These are phyloP conservation scores for Acanthochromis polyacanthus DNA, from an alignment of 2,113 vertebrate species.

Conservation along the genomic window DNA sequence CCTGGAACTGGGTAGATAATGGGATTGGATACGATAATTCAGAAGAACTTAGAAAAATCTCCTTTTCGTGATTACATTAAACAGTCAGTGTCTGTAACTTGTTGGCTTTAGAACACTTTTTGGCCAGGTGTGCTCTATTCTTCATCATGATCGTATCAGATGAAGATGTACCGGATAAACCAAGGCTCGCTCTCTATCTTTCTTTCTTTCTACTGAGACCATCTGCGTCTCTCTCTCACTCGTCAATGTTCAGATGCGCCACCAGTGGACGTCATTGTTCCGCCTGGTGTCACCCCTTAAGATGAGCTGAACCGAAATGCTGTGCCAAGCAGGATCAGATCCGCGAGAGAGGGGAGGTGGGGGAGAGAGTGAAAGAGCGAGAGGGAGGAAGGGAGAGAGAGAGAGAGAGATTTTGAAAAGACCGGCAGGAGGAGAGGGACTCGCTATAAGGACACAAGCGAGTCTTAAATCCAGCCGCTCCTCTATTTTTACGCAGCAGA, in stretches of 20 bases:
- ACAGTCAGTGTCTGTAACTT: too few species aligned
- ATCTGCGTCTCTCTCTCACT: background rate
- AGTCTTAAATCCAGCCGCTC: conserved; percentile 72
- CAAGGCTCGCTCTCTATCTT: too few species aligned
- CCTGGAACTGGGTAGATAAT: too few species aligned
- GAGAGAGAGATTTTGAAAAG: conserved; percentile 67
- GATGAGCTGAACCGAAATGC: conserved; percentile 83
- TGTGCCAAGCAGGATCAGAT: conserved; percentile 76
- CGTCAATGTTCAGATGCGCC: conserved; percentile 52
- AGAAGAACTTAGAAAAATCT: too few species aligned
- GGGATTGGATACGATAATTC: too few species aligned
- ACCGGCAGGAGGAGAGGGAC: conserved; percentile 72
- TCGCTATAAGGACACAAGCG: conserved; percentile 70
- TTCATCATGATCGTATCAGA: too few species aligned
- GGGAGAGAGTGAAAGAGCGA: conserved; percentile 33
- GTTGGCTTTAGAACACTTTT: too few species aligned
- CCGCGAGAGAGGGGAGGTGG: conserved; percentile 54
- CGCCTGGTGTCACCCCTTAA: conserved; percentile 76
- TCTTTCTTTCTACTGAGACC: background rate
- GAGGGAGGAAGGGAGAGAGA: conserved; percentile 51
- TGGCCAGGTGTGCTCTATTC: too few species aligned
- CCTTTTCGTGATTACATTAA: too few species aligned
- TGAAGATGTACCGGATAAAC: too few species aligned
- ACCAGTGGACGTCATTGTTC: conserved; percentile 90
- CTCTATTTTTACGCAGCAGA: conserved; percentile 68